Base-by-base conservation (phyloP, 2,113 vertebrate species). In the Crypturellus undulatus region DNA sequence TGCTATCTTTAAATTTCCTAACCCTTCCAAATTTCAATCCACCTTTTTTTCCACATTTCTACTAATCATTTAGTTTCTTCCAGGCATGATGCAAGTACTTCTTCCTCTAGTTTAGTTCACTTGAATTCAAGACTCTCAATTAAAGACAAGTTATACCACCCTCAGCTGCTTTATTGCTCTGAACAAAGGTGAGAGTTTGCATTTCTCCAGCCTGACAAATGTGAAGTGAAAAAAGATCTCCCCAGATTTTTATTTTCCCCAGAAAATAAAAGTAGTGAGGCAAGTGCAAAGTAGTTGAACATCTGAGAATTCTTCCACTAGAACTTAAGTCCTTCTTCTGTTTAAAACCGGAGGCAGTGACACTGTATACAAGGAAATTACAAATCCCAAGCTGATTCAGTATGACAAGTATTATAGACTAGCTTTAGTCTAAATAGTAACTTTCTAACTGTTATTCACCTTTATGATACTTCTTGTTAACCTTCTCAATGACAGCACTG, bases 51-150 rank as follows among this genome's bases (percentile, higher is more conserved):
- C 67, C 68, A 10, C 11, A 15, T 19, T 67, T 75, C 68, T 62
- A 13, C 32, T 34, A 34, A 62, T 67, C 4, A 10, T 34, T 59
- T 18, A 45, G 12, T 28, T n/a, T 79, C 62, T 65, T 60, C 40
- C 25, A 51, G 38, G 18, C 22, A 28, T 7, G 18, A 47, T 36
- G 18, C 34, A 56, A 60, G 20, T 8, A 22, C 30, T 11, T 45
- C n/a, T 69, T 38, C 43, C 47, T 8, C 4, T 51, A 68, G 3
- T 6, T 12, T 10, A 12, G 4, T 18, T 30, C 47, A 79, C 36
- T 4, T 36, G 49, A 64, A 84, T 75, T n/a, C 49, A n/a, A 62
- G 43, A 72, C 32, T 2, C 22, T 72, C 70, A 0, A 0, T 9
- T 26, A 52, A 79, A 38, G 75, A n/a, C 71, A 90, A 91, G 45